A percentile compares a stretch with the other conserved stretches of the same genome.
These are phyloP conservation scores for Agapostemon virescens DNA, from an alignment of 2,888 invertebrate species.

Conservation along the genomic window DNA sequence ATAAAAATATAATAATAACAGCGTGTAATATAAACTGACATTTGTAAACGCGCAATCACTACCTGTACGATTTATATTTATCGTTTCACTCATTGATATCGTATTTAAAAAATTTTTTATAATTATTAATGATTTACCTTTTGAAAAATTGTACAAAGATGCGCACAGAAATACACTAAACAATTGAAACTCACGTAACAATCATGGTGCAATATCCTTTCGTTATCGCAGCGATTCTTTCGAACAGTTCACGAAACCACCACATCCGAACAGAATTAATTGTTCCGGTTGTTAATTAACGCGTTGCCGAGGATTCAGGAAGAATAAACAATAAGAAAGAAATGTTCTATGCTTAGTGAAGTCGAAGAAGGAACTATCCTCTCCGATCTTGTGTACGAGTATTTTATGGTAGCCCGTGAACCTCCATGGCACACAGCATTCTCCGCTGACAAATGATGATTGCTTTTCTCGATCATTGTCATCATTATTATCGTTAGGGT, in stretches of 20 bases:
- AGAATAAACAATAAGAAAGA: neutral
- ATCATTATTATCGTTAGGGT: slow-evolving; percentile 71
- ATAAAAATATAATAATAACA: neutral
- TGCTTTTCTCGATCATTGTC: slow-evolving; percentile 71
- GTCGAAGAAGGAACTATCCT: slow-evolving; percentile 42
- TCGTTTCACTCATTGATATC: neutral
- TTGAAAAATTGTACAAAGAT: neutral
- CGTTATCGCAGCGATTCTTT: neutral
- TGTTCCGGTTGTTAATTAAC: neutral
- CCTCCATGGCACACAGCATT: slow-evolving; percentile 76
- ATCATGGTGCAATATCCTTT: neutral
- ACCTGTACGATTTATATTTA: neutral
- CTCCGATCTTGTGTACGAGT: slow-evolving; percentile 41
- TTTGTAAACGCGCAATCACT: neutral
- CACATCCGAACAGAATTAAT: neutral
- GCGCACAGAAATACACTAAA: neutral
- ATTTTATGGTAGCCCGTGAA: slow-evolving; percentile 58
- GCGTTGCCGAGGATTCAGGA: neutral
- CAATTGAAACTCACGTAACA: neutral
- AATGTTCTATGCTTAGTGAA: slow-evolving; percentile 38
- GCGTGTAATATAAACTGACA: neutral
- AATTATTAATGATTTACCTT: neutral
- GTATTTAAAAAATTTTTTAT: neutral
- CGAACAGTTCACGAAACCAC: neutral
- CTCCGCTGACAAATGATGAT: slow-evolving; percentile 77